Conservation (phyloP, 2,888 invertebrate genomes). For the Cataglyphis livida region DNA sequence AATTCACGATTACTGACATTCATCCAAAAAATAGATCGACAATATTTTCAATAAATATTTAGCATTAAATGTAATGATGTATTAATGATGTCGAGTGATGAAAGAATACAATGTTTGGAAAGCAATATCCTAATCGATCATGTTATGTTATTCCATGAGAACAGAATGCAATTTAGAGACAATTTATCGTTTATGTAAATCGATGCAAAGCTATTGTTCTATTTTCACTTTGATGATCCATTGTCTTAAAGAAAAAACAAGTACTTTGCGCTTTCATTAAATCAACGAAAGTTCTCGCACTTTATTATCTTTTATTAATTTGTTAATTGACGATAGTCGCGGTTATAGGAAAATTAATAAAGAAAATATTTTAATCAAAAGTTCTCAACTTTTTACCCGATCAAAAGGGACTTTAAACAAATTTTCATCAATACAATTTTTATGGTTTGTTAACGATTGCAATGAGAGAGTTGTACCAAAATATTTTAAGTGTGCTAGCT, state of each 20-base stretch:
- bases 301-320: slow-evolving; percentile 45
- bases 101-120: background rate
- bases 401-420: background rate
- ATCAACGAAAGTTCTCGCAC: slow-evolving; percentile 37
- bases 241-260: slow-evolving; percentile 52
- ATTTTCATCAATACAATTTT: background rate
- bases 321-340: slow-evolving; percentile 21
- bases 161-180: slow-evolving; percentile 21
- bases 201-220: slow-evolving; percentile 17
- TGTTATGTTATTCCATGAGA: slow-evolving; percentile 13
- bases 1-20: background rate
- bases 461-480: slow-evolving; percentile 27
- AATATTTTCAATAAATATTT: slow-evolving; percentile 10
- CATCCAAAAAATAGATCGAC: background rate
- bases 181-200: slow-evolving; percentile 40
- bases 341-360: slow-evolving; percentile 1
- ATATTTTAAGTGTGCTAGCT: slow-evolving; percentile 17
- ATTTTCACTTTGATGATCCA: slow-evolving; percentile 55
- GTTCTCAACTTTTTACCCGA: background rate
- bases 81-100: background rate
- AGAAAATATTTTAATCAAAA: slow-evolving; percentile 2
- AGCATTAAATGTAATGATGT: background rate
- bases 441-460: slow-evolving; percentile 22
- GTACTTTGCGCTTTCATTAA: slow-evolving; percentile 48
- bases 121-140: slow-evolving; percentile 1